Evolutionary conservation across 2,888 invertebrate species (phyloP).

Genomic region (Rhorus exstirpatorius): DNA sequence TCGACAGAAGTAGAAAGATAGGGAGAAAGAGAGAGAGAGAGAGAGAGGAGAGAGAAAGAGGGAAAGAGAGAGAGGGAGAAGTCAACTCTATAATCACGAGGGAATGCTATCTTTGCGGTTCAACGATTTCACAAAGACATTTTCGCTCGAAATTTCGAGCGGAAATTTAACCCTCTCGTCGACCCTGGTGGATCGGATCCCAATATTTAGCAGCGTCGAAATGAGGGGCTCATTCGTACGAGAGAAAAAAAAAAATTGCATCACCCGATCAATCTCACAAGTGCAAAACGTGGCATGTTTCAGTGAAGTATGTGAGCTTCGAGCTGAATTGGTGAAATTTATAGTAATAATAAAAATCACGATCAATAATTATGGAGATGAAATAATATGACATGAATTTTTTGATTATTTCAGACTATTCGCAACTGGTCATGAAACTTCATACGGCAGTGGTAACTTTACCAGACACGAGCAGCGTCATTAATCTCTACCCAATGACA

Average conservation of each 20-base stretch:
- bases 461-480: too few relatives aligned
- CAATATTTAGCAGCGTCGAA: background rate
- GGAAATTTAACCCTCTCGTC: constrained; percentile 13
- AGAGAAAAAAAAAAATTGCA: background rate
- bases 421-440: too few relatives aligned
- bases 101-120: constrained; percentile 23
- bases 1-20: background rate
- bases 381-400: too few relatives aligned
- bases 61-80: background rate
- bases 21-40: background rate
- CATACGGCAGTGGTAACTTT: too few relatives aligned
- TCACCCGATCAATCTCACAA: too few relatives aligned
- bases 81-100: constrained; percentile 41
- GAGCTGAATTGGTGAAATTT: too few relatives aligned
- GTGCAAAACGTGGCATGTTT: too few relatives aligned
- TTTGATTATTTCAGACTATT: too few relatives aligned
- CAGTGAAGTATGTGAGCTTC: too few relatives aligned
- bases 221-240: background rate
- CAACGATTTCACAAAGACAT: constrained; percentile 18
- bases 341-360: too few relatives aligned
- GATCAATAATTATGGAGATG: too few relatives aligned
- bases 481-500: too few relatives aligned
- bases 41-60: constrained; percentile 4
- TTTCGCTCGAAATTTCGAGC: background rate
- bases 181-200: background rate